Evolutionary conservation across 1,140 invertebrate genomes (phyloP).

Genomic region (Platyura marginata): DNA sequence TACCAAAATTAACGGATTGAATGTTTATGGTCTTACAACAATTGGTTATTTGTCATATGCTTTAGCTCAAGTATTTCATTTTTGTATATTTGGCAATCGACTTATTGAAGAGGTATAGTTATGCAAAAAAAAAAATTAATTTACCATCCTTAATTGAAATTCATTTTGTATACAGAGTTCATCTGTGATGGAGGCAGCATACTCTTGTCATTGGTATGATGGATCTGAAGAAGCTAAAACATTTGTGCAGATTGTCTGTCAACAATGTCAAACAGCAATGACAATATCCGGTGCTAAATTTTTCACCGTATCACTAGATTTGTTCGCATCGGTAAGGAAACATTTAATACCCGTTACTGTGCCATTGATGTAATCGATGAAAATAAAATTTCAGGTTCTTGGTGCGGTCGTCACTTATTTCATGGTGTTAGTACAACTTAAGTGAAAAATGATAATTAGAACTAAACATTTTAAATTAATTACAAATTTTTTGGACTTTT

Average conservation of each 20-base stretch:
- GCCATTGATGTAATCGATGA: background rate
- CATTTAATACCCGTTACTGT: too few species aligned
- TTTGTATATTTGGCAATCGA: conserved; percentile 68
- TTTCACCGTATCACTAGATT: conserved; percentile 67
- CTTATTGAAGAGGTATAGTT: conserved; percentile 61
- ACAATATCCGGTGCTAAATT: conserved; percentile 73
- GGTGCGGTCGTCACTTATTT: conserved; percentile 77
- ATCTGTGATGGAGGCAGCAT: conserved; percentile 74
- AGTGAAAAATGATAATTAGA: too few species aligned
- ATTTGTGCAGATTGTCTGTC: conserved; percentile 77
- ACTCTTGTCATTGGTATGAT: conserved; percentile 75
- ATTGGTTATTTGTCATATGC: conserved; percentile 61
- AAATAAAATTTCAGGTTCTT: conserved; percentile 39
- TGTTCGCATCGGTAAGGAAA: conserved; percentile 62
- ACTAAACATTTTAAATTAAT: too few species aligned
- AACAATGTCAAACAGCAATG: conserved; percentile 73
- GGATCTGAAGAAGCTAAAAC: conserved; percentile 75
- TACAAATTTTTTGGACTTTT: too few species aligned
- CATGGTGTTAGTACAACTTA: conserved; percentile 74
- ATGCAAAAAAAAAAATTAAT: background rate
- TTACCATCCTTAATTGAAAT: too few species aligned
- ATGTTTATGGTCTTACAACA: conserved; percentile 53
- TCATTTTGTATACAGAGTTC: conserved; percentile 42
- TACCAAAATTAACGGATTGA: conserved; percentile 57
- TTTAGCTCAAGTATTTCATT: conserved; percentile 62